A percentile compares a stretch with the other conserved stretches of the same genome.
phyloP scores from a whole-genome alignment of 2,797 vertebrate genomes.

The Fratercula arctica region DNA sequence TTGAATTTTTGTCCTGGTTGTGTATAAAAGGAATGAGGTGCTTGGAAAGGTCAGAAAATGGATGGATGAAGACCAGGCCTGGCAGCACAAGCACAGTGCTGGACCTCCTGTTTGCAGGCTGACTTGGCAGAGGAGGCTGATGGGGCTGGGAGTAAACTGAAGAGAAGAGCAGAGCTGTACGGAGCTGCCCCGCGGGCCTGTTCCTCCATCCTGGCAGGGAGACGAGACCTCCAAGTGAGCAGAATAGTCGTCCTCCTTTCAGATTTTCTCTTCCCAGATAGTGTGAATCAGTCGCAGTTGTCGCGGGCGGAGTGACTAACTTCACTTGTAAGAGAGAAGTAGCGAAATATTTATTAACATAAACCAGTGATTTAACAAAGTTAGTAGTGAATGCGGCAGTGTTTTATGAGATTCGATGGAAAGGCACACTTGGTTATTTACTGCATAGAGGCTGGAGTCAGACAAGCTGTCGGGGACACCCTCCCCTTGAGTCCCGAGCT shows the following conservation, averaged over 20 bases:
- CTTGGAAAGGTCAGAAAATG: not conserved
- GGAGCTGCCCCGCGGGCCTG: rapidly evolving
- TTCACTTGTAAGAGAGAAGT: too few species aligned
- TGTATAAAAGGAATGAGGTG: rapidly evolving
- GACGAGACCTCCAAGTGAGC: not conserved
- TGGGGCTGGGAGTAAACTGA: not conserved
- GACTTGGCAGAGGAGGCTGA: not conserved
- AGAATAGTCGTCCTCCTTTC: rapidly evolving
- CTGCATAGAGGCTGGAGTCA: too few species aligned
- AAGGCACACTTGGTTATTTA: too few species aligned
- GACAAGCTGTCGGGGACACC: too few species aligned
- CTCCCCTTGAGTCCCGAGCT: too few species aligned
- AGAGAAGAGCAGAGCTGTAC: not conserved
- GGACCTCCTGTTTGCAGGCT: not conserved
- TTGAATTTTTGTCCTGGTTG: not conserved
- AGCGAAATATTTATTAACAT: too few species aligned
- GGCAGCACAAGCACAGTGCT: rapidly evolving
- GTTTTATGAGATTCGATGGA: too few species aligned
- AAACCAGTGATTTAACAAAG: too few species aligned
- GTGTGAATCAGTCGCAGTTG: not conserved
- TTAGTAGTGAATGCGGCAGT: too few species aligned
- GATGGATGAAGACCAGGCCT: not conserved
- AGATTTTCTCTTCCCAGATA: not conserved
- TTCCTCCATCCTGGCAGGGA: not conserved
- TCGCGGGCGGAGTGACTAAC: too few species aligned